Conservation (phyloP, 2,888 invertebrate species). For the Acanthococcus lagerstroemiae region DNA sequence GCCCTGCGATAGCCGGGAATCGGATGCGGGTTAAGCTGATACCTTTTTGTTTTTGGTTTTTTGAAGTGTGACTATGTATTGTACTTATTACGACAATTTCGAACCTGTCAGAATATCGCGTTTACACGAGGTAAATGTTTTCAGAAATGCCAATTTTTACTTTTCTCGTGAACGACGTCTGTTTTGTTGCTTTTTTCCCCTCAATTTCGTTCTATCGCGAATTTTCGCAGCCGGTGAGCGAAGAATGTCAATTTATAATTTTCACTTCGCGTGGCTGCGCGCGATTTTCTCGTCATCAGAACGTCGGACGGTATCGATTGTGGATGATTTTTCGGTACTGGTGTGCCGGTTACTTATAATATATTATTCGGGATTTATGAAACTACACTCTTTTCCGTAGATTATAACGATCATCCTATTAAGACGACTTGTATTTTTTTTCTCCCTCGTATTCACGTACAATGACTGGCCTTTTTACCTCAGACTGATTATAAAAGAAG, state of each 20-base stretch:
- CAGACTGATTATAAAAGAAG: slow-evolving; percentile 25
- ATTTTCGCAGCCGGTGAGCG: not conserved
- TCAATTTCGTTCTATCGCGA: not conserved
- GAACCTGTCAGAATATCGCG: not conserved
- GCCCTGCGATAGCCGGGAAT: no score
- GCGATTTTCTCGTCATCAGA: not conserved
- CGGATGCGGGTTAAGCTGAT: no score
- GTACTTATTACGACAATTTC: no score
- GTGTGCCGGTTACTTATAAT: no score
- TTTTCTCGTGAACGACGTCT: not conserved
- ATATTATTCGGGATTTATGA: not conserved
- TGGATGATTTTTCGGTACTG: not conserved
- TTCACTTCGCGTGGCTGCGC: no score
- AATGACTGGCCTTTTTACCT: slow-evolving; percentile 8
- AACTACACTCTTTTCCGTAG: not conserved
- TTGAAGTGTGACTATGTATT: not conserved
- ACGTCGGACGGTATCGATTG: not conserved
- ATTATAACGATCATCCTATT: not conserved
- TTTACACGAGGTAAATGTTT: slow-evolving; percentile 2
- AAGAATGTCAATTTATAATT: no score
- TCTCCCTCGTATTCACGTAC: not conserved
- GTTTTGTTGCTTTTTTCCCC: no score
- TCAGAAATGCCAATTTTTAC: not conserved
- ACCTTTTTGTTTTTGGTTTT: no score
- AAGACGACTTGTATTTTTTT: not conserved